Evolutionary conservation across 1,140 invertebrate species (phyloP).

Genomic region (Dryas iulia): DNA sequence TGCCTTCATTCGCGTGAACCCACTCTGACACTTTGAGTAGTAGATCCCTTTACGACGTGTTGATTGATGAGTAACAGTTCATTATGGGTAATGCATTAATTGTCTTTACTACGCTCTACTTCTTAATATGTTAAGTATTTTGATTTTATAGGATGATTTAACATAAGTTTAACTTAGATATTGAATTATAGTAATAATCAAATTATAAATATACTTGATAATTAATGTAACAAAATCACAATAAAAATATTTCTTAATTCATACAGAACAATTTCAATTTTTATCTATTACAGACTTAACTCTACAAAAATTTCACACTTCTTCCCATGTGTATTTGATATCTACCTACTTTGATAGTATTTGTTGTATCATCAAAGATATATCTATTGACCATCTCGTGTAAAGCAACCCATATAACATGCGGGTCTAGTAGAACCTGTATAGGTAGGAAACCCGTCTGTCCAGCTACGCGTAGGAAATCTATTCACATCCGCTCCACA

Average conservation of each 20-base stretch:
- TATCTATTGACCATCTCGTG: conserved; percentile 2
- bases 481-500: conserved; percentile 32
- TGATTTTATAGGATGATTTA: no score
- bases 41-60: conserved; percentile 23
- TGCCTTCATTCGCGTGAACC: conserved; percentile 21
- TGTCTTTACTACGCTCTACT: neutral
- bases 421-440: conserved; percentile 47
- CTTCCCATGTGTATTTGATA: neutral
- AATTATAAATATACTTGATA: no score
- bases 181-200: no score
- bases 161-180: no score
- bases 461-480: conserved; percentile 31
- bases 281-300: no score
- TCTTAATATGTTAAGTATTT: neutral
- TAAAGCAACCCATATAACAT: conserved; percentile 21
- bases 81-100: conserved; percentile 22
- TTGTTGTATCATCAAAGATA: neutral
- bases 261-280: no score
- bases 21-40: conserved; percentile 18
- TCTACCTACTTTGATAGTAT: neutral
- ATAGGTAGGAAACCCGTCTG: conserved; percentile 36
- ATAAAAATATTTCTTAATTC: neutral
- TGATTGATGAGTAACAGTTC: conserved; percentile 34
- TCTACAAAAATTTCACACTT: no score
- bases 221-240: no score